Base-by-base conservation (phyloP, 2,113 vertebrate species). In the Equus quagga region DNA sequence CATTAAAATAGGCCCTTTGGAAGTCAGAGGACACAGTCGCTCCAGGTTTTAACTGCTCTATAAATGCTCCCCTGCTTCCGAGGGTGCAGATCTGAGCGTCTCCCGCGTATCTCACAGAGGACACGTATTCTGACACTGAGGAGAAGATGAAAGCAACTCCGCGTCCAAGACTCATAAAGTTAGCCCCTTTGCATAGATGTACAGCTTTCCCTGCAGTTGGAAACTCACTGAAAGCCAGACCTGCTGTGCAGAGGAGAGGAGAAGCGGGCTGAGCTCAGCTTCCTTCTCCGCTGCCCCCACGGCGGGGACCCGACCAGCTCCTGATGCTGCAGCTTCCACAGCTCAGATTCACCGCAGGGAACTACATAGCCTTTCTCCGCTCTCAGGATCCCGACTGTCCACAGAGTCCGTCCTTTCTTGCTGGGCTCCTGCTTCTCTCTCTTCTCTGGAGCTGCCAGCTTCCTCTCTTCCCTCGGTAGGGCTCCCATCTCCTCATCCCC, bases 111-210 rank as follows among this genome's bases (percentile, higher is more conserved):
- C 89, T 83, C 51, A 96, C 24, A 78, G 72, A 91, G 49, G 46
- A 97, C 23, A 49, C 8, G 36, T 80, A 79, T 76, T 78, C 91
- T 78, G 80, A 96, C 91, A 83, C 86, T 24, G 21, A 46, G 36
- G 14, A 84, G 95, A 94, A 97, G 92, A 91, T 15, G 51, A 82
- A 89, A 96, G 31, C 75, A 82, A 73, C 24, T 93, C 62, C 49
- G 17, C 49, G 83, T 90, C 76, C 51, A 94, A 69, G 51, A 91
- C 78, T 89, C 89, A 86, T 95, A 93, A 97, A 97, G 89, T 96
- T 95, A 91, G 46, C 91, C 79, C 96, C 36, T 98, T 90, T 33
- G 33, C 56, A 18, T 56, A 84, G 31, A 91, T 24, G 58, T 6
- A 54, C 28, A 31, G 56, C 69, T 92, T 96, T 93, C 60, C 44